These are phyloP conservation scores for Aurelia sp. DNA, from an alignment of 30 jellyfish, hydroid and myxozoan genomes.

Conservation along the genomic window DNA sequence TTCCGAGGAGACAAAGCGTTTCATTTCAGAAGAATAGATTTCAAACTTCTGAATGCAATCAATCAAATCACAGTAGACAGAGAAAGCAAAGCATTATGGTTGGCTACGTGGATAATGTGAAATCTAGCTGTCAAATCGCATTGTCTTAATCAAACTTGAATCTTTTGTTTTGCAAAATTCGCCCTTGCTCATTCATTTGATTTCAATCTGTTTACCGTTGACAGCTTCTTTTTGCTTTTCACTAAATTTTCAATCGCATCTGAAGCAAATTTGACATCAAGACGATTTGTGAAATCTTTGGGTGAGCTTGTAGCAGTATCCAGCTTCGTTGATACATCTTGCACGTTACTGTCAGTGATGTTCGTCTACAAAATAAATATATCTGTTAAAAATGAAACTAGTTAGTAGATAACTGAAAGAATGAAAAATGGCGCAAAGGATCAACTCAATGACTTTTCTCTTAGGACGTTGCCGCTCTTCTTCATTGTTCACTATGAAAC, in stretches of 20 bases:
- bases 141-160: no score
- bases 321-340: slow-evolving; percentile 28
- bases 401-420: neutral
- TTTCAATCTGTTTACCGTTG: slow-evolving; percentile 2
- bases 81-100: no score
- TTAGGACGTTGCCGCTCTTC: neutral
- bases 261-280: slow-evolving; percentile 63
- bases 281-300: slow-evolving; percentile 46
- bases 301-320: slow-evolving; percentile 34
- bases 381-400: no score
- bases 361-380: slow-evolving; percentile 13
- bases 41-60: no score
- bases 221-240: slow-evolving; percentile 20
- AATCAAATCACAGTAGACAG: no score
- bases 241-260: slow-evolving; percentile 53
- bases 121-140: no score
- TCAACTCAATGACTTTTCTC: neutral
- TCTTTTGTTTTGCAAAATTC: no score
- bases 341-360: slow-evolving; percentile 38
- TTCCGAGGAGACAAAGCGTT: no score
- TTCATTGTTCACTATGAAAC: neutral
- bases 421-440: neutral
- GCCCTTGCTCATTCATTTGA: no score
- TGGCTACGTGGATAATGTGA: no score
- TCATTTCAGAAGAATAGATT: no score